Conservation (phyloP, 1,140 invertebrate species). For the Brachionus paranguensis region DNA sequence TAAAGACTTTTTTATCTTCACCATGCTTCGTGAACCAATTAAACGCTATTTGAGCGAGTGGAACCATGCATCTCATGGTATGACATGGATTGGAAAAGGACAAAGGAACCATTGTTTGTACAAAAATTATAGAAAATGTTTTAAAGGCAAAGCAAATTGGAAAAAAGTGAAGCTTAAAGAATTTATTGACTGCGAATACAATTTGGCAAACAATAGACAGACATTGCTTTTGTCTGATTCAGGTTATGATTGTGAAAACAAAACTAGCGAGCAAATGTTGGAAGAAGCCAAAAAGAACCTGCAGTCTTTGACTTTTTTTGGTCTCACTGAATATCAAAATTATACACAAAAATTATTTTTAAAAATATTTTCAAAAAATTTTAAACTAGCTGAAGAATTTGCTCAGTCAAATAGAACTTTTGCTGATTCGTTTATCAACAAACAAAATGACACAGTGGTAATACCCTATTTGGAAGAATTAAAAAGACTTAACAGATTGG, state of each 20-base stretch:
- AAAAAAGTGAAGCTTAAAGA: constrained; percentile 61
- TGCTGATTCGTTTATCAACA: neutral
- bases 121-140: neutral
- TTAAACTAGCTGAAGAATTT: neutral
- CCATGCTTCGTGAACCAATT: neutral
- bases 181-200: constrained; percentile 81
- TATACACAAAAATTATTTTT: constrained; percentile 53
- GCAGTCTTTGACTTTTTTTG: constrained; percentile 89
- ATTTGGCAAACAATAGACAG: constrained; percentile 89
- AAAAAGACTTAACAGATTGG: constrained; percentile 76
- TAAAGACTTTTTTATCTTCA: neutral
- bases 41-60: neutral
- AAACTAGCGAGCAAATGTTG: constrained; percentile 73
- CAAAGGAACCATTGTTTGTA: neutral
- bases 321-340: constrained; percentile 88
- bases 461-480: constrained; percentile 81
- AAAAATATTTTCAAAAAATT: neutral
- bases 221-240: constrained; percentile 80
- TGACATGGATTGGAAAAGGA: neutral
- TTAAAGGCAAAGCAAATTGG: neutral
- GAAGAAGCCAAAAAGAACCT: constrained; percentile 90
- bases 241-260: constrained; percentile 66
- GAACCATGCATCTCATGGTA: neutral
- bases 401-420: neutral
- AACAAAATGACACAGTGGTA: constrained; percentile 69